These are phyloP conservation scores for Sciaenops ocellatus DNA, from an alignment of 2,797 vertebrate genomes.

Conservation along the genomic window DNA sequence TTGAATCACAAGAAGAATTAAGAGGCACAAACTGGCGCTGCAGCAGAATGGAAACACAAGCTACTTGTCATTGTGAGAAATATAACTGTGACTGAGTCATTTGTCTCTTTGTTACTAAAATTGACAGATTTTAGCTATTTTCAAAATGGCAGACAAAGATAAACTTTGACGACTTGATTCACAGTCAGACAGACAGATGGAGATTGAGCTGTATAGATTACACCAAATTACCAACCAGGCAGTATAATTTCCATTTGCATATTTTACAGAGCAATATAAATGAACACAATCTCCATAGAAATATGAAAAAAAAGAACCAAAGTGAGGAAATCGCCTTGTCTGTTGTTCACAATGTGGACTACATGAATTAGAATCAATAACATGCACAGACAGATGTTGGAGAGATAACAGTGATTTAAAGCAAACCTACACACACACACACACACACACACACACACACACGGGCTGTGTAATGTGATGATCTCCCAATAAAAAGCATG, in stretches of 20 bases:
- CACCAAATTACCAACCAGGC: constrained; percentile 51
- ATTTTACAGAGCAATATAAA: constrained; percentile 57
- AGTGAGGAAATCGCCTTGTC: constrained; percentile 30
- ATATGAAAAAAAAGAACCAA: constrained; percentile 18
- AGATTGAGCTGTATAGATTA: constrained; percentile 39
- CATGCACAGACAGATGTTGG: constrained; percentile 51
- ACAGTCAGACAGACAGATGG: constrained; percentile 55
- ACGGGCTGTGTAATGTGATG: constrained; percentile 61
- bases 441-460: background rate
- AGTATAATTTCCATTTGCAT: constrained; percentile 53
- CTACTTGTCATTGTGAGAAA: constrained; percentile 43
- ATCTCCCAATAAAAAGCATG: constrained; percentile 61
- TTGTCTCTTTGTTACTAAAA: constrained; percentile 45
- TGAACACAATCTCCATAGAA: constrained; percentile 58
- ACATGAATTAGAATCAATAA: constrained; percentile 45
- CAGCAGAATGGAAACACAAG: constrained; percentile 1
- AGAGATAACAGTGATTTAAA: constrained; percentile 50
- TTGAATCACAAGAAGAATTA: constrained; percentile 2
- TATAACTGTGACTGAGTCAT: constrained; percentile 37
- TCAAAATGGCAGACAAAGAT: constrained; percentile 42
- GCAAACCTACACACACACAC: constrained; percentile 3
- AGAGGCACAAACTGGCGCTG: constrained; percentile 11
- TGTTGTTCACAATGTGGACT: constrained; percentile 23
- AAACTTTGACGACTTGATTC: constrained; percentile 54
- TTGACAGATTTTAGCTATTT: constrained; percentile 43